phyloP scores from a whole-genome alignment of 2,888 invertebrate genomes.

The Dione juno region DNA sequence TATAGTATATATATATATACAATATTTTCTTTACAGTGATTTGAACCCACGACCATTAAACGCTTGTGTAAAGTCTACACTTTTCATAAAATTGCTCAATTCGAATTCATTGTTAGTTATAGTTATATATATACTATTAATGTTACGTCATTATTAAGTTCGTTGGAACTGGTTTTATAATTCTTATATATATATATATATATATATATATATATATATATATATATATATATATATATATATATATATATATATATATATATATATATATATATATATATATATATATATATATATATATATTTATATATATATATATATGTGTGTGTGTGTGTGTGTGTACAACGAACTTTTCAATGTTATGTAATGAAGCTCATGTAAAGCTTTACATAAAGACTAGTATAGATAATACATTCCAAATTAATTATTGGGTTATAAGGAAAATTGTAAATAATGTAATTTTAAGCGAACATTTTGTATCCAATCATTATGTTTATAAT shows the following conservation, averaged over 20 bases:
- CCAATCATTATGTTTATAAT: slow-evolving; percentile 67
- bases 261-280: too few relatives aligned
- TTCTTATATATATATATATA: background rate
- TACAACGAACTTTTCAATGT: slow-evolving; percentile 37
- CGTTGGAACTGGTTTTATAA: background rate
- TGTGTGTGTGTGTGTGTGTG: too few relatives aligned
- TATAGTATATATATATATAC: too few relatives aligned
- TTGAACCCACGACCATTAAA: background rate
- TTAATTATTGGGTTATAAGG: slow-evolving; percentile 56
- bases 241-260: too few relatives aligned
- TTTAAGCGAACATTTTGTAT: slow-evolving; percentile 67
- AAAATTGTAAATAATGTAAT: slow-evolving; percentile 56
- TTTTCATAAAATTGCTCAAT: slow-evolving; percentile 1
- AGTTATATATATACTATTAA: background rate
- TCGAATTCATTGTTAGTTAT: background rate
- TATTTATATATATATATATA: too few relatives aligned
- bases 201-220: too few relatives aligned
- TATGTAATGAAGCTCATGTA: slow-evolving; percentile 45
- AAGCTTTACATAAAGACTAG: slow-evolving; percentile 49
- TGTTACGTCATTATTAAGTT: slow-evolving; percentile 1
- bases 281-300: too few relatives aligned
- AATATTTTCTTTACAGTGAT: background rate
- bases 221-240: too few relatives aligned
- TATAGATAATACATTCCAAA: slow-evolving; percentile 53
- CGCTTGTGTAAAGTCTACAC: background rate